Conservation (phyloP, 1,140 invertebrate species). For the Andrena cerasifolii region DNA sequence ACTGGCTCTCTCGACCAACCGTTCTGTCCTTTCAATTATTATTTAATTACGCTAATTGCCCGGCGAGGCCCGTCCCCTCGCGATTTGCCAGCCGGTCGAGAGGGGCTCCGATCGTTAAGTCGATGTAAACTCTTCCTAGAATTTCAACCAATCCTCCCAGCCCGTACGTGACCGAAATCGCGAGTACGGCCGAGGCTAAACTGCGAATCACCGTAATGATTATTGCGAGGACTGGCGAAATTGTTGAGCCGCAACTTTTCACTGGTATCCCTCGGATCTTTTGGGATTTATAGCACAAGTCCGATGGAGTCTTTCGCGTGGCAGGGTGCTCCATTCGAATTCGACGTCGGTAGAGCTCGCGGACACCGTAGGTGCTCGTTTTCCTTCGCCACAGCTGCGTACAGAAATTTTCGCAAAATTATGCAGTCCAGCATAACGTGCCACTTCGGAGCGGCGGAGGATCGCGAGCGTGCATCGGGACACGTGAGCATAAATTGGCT, state of each 20-base stretch:
- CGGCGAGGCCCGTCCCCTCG: slow-evolving; percentile 30
- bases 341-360: neutral
- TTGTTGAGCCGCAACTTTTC: neutral
- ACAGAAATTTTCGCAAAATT: slow-evolving; percentile 59
- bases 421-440: slow-evolving; percentile 63
- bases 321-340: too few relatives aligned
- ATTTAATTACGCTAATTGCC: slow-evolving; percentile 76
- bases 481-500: slow-evolving; percentile 71
- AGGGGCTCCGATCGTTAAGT: slow-evolving; percentile 49
- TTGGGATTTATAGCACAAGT: too few relatives aligned
- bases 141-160: slow-evolving; percentile 41
- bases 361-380: slow-evolving; percentile 17
- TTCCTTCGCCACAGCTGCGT: slow-evolving; percentile 37
- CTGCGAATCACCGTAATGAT: slow-evolving; percentile 28
- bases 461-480: slow-evolving; percentile 52
- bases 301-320: too few relatives aligned
- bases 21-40: slow-evolving; percentile 78
- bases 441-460: slow-evolving; percentile 27
- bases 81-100: slow-evolving; percentile 32
- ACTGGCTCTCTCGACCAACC: slow-evolving; percentile 70
- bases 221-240: neutral
- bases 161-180: slow-evolving; percentile 32
- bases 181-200: neutral
- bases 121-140: slow-evolving; percentile 43
- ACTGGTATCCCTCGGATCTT: too few relatives aligned